Evolutionary conservation across 2,797 vertebrate genomes (phyloP), one percentile per base, ranked within the genome.

Genomic region (Acanthurus tractus): DNA sequence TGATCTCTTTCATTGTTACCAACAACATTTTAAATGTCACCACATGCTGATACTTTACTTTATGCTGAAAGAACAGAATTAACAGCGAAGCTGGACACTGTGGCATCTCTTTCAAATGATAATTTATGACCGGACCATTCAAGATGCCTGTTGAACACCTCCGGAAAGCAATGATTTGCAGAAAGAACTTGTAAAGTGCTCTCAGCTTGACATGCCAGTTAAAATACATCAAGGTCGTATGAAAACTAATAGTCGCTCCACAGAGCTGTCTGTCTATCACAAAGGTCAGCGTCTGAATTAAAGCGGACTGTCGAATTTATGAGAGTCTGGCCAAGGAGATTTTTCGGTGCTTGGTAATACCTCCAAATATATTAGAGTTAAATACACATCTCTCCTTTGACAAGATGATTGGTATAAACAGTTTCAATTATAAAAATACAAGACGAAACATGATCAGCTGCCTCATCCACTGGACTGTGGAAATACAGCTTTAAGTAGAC

Each of bases 11-110:
- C 18, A 18, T 9, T 50, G 23, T 48, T 59, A 56, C 34, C 8
- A 56, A 50, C 50, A 69, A 17, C 42, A 14, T 1, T 53, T 1
- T 10, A 74, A 71, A 78, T 68, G 57, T 54, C 70, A 63, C 22
- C 62, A 49, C 53, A 61, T 59, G 52, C 53, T 34, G 56, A 6
- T 22, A 15, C 6, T 63, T 62, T 17, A 23, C 6, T 49, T 40
- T 45, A 34, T 49, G 22, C 18, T 42, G 2, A 46, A 44, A 53
- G 49, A 48, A 34, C 6, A 34, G 29, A 34, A 34, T 34, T 34
- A 34, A 34, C 29, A 34, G 29, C 29, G 1, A 65, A 34, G 22
- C 53, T 34, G 20, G 23, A 56, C 22, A 42, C 44, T 8, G 13
- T 0, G 0, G 11, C 42, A 22, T 52, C 3, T 62, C 50, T 56